Evolutionary conservation across 1,140 invertebrate genomes (phyloP).

Genomic region (Leptopilina boulardi): DNA sequence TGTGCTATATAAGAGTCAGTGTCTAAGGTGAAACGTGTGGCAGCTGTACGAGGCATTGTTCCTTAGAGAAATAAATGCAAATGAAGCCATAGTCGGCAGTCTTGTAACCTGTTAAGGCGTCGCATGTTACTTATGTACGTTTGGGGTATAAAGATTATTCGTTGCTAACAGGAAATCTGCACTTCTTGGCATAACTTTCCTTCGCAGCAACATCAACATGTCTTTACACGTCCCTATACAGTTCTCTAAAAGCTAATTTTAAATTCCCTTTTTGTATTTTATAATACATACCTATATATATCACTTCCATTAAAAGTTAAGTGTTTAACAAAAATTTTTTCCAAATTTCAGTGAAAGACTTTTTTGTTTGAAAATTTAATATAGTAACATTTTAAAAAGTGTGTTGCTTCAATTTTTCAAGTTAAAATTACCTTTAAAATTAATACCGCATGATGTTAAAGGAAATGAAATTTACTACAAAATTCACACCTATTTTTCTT

Average conservation of each 20-base stretch:
- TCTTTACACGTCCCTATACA: background rate
- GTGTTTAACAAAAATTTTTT: background rate
- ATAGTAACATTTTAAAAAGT: too few species aligned
- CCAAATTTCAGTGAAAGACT: too few species aligned
- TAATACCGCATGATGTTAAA: too few species aligned
- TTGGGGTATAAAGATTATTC: constrained; percentile 13
- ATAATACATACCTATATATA: too few species aligned
- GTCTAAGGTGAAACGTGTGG: constrained; percentile 25
- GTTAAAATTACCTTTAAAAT: too few species aligned
- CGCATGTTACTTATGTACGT: constrained; percentile 22
- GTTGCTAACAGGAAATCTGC: constrained; percentile 7
- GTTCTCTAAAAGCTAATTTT: background rate
- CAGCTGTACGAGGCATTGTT: constrained; percentile 38
- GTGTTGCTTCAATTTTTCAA: too few species aligned
- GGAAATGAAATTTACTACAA: too few species aligned
- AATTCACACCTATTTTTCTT: too few species aligned
- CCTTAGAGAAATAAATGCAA: constrained; percentile 32
- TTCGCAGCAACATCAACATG: background rate
- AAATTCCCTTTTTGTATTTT: too few species aligned
- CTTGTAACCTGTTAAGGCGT: constrained; percentile 32
- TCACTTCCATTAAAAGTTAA: background rate
- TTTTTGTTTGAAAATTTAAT: too few species aligned
- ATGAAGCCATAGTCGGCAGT: constrained; percentile 23
- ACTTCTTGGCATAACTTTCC: constrained; percentile 15
- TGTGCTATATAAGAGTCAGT: background rate